These are phyloP conservation scores for Notarius lentiginosus DNA, from an alignment of 2,113 vertebrate genomes.

Conservation along the genomic window DNA sequence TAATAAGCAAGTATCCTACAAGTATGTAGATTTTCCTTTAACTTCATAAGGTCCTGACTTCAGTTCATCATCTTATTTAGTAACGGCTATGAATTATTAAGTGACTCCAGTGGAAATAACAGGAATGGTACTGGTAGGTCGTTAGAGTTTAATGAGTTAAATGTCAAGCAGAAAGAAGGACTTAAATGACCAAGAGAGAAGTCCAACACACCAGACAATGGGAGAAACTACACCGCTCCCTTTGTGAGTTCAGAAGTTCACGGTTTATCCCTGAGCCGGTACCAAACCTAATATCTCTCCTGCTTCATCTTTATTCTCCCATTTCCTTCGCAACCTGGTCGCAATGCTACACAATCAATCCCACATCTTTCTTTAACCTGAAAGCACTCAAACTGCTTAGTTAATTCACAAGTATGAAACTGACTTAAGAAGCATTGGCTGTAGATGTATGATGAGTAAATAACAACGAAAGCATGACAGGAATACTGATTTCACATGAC, in stretches of 20 bases:
- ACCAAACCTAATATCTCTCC: constrained; percentile 68
- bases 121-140: neutral
- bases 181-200: neutral
- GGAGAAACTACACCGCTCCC: constrained; percentile 54
- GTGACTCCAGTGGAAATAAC: too few relatives aligned
- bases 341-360: constrained; percentile 63
- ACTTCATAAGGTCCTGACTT: neutral
- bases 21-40: neutral
- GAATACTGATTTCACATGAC: constrained; percentile 24
- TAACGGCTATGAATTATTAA: neutral
- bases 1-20: neutral
- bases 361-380: constrained; percentile 72
- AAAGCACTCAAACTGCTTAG: constrained; percentile 74
- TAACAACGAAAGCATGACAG: neutral
- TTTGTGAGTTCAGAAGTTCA: constrained; percentile 79
- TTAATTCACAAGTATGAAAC: constrained; percentile 78
- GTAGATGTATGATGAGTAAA: constrained; percentile 64
- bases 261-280: constrained; percentile 75
- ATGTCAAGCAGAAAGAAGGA: neutral
- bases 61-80: neutral
- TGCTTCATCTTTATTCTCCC: constrained; percentile 61
- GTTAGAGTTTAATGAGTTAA: neutral
- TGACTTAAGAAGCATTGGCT: constrained; percentile 71
- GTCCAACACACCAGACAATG: neutral
- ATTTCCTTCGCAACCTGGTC: constrained; percentile 52